Conservation (phyloP, 1,140 invertebrate genomes). For the Polyergus mexicanus region DNA sequence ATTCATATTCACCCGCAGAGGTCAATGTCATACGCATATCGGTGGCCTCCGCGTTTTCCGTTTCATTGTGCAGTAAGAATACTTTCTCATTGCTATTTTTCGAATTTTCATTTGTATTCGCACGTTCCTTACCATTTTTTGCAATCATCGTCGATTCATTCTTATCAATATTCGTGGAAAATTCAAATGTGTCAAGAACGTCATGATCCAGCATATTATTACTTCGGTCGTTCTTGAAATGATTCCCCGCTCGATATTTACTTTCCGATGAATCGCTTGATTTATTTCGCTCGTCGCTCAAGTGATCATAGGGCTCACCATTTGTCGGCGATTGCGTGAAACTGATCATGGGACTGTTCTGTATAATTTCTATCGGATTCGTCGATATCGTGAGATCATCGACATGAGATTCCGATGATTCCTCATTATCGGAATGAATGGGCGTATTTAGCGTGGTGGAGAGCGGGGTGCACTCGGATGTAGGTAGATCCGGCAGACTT, state of each 20-base stretch:
- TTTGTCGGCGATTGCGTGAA: conserved; percentile 83
- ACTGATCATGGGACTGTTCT: conserved; percentile 84
- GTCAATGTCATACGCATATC: conserved; percentile 38
- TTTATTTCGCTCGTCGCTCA: conserved; percentile 64
- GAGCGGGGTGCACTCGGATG: conserved; percentile 82
- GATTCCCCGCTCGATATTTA: conserved; percentile 74
- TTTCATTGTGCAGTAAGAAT: conserved; percentile 11
- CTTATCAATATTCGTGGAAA: conserved; percentile 33
- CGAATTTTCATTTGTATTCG: neutral
- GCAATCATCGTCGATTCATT: neutral
- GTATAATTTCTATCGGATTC: conserved; percentile 84
- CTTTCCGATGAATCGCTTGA: conserved; percentile 76
- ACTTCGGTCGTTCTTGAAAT: conserved; percentile 20
- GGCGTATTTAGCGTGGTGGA: conserved; percentile 85
- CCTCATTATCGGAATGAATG: conserved; percentile 84
- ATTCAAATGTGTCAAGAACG: conserved; percentile 49
- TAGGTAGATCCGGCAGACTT: conserved; percentile 83
- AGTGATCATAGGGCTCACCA: conserved; percentile 72
- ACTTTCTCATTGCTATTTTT: conserved; percentile 5
- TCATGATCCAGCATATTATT: conserved; percentile 19
- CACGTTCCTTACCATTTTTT: conserved; percentile 18
- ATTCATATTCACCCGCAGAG: conserved; percentile 56
- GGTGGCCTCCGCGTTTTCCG: neutral
- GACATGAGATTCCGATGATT: conserved; percentile 79
- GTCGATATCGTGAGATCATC: conserved; percentile 79